phyloP scores from a whole-genome alignment of 2,888 invertebrate genomes.

The Galeruca laticollis region DNA sequence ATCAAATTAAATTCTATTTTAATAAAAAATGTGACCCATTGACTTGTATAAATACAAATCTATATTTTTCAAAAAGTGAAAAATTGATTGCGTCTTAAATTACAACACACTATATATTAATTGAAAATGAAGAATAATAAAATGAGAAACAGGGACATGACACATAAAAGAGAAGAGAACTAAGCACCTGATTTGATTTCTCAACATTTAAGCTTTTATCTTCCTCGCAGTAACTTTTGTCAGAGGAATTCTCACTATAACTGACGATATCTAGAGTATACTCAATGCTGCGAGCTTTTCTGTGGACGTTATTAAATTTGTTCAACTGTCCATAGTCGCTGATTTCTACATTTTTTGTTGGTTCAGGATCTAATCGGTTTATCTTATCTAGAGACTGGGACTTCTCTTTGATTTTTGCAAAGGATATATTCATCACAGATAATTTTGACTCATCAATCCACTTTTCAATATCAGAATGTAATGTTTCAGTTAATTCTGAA shows the following conservation, averaged over 20 bases:
- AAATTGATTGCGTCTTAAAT: too few species aligned
- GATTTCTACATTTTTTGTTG: conserved; percentile 25
- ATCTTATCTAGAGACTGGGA: conserved; percentile 49
- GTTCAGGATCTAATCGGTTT: conserved; percentile 26
- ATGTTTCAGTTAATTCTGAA: conserved; percentile 61
- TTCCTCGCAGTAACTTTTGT: conserved; percentile 57
- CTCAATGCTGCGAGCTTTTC: conserved; percentile 54
- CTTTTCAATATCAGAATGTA: conserved; percentile 63
- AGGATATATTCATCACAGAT: conserved; percentile 57
- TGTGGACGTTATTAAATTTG: conserved; percentile 47
- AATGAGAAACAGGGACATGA: too few species aligned
- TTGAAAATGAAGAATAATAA: too few species aligned
- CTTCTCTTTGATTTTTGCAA: conserved; percentile 50
- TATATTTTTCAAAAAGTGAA: too few species aligned
- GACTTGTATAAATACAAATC: too few species aligned
- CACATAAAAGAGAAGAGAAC: too few species aligned
- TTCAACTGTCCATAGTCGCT: conserved; percentile 39
- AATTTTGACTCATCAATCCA: conserved; percentile 65
- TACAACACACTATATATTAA: too few species aligned
- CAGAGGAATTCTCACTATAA: conserved; percentile 61
- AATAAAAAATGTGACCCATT: too few species aligned
- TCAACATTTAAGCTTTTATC: conserved; percentile 40
- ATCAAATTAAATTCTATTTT: too few species aligned
- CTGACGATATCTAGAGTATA: conserved; percentile 58
- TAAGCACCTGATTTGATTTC: conserved; percentile 42